phyloP scores from a whole-genome alignment of 2,797 vertebrate genomes.

The Acridotheres tristis region DNA sequence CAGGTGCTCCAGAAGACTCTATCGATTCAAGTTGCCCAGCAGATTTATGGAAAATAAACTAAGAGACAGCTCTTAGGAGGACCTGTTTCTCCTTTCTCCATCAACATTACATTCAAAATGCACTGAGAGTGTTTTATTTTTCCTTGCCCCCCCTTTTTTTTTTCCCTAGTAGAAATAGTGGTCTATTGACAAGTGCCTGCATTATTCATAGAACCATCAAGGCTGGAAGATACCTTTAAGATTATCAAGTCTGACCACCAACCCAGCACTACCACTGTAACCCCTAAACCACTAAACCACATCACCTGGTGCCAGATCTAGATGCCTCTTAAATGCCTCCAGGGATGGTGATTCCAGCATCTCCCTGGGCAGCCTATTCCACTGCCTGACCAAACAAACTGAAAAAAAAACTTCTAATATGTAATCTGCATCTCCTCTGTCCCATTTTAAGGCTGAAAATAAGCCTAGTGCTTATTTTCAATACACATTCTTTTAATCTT shows the following conservation, averaged over 20 bases:
- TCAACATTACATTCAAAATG: not conserved
- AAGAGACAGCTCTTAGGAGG: not conserved
- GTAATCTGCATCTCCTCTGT: not conserved
- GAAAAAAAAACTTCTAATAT: not conserved
- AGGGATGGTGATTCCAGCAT: not conserved
- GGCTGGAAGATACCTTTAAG: not conserved
- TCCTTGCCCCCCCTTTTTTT: not conserved
- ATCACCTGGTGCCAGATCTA: not conserved
- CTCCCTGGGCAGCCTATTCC: not conserved
- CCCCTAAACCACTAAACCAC: not conserved
- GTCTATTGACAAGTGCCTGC: not conserved
- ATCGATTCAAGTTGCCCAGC: not conserved
- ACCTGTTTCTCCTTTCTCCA: not conserved
- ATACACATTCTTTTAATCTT: not conserved
- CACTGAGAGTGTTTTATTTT: not conserved
- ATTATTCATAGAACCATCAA: not conserved
- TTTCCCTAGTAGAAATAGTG: not conserved
- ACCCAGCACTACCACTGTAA: not conserved
- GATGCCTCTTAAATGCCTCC: not conserved
- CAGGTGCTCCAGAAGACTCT: not conserved
- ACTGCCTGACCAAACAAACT: not conserved
- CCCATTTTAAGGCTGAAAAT: not conserved
- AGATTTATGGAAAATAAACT: not conserved
- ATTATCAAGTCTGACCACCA: not conserved
- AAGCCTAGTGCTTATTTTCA: not conserved